Evolutionary conservation across 2,888 invertebrate species (phyloP), one percentile per base, ranked within the genome.

Genomic region (Chromoteleia sp.): DNA sequence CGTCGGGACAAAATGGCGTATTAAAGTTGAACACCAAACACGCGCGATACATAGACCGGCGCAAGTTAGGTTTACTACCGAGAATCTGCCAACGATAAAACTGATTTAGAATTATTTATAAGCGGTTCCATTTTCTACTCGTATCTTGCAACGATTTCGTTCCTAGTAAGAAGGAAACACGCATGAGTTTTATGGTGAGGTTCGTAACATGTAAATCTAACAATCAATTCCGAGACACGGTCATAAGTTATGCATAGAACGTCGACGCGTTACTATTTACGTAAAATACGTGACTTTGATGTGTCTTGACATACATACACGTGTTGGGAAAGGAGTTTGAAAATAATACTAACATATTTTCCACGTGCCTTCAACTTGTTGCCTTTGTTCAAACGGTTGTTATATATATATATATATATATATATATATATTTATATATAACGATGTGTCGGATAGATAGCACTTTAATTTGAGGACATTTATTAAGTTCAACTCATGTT

Each of bases 161-260:
- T 82, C 82, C 67, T 15, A 45, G 82, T 82, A 82, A 82, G 59
- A 76, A 82, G 77, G 71, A 78, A 79, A 76, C 63, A 39, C 50
- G 63, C 52, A 73, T 61, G 67, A 65, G 43, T 70, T 78, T 78
- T 73, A 65, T 58, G 71, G 71, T 58, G 71, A 65, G 17, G 56
- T 63, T 54, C 63, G 65, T 67, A 73, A 73, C 73, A 79, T 67
- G 73, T 59, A 67, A 82, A 82, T 79, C 67, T 67, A 73, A 78
- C 70, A 77, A 79, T 82, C 74, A 75, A 56, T 82, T 82, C 82
- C 59, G 39, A 78, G 82, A 82, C 79, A 56, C 61, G 61, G 73
- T 54, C 70, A 50, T 71, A 71, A 78, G 63, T 76, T 75, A 63
- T 36, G 56, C 39, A 65, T 48, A 71, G 56, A 70, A 63, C 19